These are phyloP conservation scores for Heterodera filipjevi DNA, from an alignment of 2,888 invertebrate genomes.

Conservation along the genomic window DNA sequence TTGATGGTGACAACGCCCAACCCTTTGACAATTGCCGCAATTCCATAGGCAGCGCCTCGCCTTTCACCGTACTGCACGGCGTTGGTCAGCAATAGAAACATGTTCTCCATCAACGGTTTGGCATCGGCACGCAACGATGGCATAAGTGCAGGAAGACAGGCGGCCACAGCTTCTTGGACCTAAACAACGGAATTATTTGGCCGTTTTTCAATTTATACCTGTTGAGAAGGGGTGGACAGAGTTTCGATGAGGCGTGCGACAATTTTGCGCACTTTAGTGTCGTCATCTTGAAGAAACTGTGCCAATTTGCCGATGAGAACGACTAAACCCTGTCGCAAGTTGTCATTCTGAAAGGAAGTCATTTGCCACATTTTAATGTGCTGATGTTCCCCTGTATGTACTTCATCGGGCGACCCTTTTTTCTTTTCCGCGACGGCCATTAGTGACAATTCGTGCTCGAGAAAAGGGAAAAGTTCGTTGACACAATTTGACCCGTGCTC, in stretches of 20 bases:
- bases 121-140: conserved; percentile 89
- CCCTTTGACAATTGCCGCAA: conserved; percentile 92
- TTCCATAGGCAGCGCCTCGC: conserved; percentile 83
- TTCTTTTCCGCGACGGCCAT: not conserved
- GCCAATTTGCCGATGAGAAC: conserved; percentile 95
- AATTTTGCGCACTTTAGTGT: conserved; percentile 76
- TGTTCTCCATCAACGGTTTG: conserved; percentile 81
- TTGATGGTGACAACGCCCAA: conserved; percentile 91
- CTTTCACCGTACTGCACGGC: conserved; percentile 89
- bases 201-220: conserved; percentile 68
- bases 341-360: conserved; percentile 73
- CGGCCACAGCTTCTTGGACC: conserved; percentile 96
- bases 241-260: conserved; percentile 86
- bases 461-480: conserved; percentile 66
- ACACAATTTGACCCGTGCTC: conserved; percentile 78
- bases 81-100: conserved; percentile 83
- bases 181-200: conserved; percentile 60
- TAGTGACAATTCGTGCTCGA: conserved; percentile 43
- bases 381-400: not conserved
- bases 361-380: not conserved
- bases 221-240: conserved; percentile 92
- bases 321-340: conserved; percentile 88
- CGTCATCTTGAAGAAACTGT: conserved; percentile 86
- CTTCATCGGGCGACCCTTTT: not conserved
- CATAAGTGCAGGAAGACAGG: conserved; percentile 90